Evolutionary conservation across 2,113 vertebrate genomes (phyloP), one percentile per base, ranked within the genome.

Genomic region (Lates calcarifer): DNA sequence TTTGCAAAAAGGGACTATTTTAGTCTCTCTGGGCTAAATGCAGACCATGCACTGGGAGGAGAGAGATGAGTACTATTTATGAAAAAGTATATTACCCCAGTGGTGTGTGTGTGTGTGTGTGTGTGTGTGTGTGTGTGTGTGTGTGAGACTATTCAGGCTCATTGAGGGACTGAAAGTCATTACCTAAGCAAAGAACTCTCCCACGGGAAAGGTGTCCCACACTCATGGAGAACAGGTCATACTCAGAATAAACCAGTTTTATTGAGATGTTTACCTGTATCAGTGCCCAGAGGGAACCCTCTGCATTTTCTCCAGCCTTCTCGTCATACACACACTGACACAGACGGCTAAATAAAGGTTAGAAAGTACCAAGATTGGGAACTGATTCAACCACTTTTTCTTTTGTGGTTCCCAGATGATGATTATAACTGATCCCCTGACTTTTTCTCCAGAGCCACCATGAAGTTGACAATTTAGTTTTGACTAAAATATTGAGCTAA

Each of bases 211-310:
- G 51, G 15, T 72, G 43, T 58, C 33, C 39, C 5, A 15, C 71
- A 53, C 57, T 56, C 8, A 8, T 69, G 67, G 47, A 47, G 31
- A 87, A 62, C 71, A 67, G 74, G 56, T 85, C 45, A 41, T 24
- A 84, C 69, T 86, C 72, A 73, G n/a, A n/a, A 63, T 57, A 24
- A 81, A 26, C 68, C 65, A 28, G 72, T 87, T 81, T 78, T 56
- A 75, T 51, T 60, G 7, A 81, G 82, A 88, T 84, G 11, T 28
- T 65, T 78, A 75, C 85, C 84, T 45, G 22, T 43, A 33, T 64
- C 12, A 1, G 9, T 24, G 8, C 15, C 15, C 18, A 39, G 33
- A 39, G 11, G 45, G 49, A 85, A 69, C 39, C 10, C 14, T 1
- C 20, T 26, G 33, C 35, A 68, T 64, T 69, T 79, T 58, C 31